Base-by-base conservation (phyloP, 2,113 vertebrate species). In the Axis porcinus region DNA sequence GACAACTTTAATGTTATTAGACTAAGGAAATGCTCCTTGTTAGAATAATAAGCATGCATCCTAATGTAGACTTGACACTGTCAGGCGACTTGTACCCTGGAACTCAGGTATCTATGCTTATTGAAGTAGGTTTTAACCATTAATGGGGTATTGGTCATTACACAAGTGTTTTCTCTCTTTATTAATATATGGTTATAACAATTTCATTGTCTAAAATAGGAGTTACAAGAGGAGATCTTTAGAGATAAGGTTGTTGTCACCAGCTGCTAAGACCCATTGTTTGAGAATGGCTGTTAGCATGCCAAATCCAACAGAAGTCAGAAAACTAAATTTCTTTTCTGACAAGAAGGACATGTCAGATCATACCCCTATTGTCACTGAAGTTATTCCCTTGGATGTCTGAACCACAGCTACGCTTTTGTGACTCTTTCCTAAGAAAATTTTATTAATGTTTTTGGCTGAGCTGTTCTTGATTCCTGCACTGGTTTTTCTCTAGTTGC, bases 81-180 rank as follows among this genome's bases (percentile, higher is more conserved):
- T 74, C 67, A 74, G 36, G 19, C 12, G 5, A 40, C 67, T 74
- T 40, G 21, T 74, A 74, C 21, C 36, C 36, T 0, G 1, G 5
- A 74, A 74, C 21, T 25, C 67, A 70, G 21, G 10, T 74, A 40
- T 25, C 36, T 40, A 13, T 40, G 67, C 67, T 74, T 74, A 74
- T 25, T 13, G 10, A 74, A 74, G 67, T 74, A 74, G 67, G 21
- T 74, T 40, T 74, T 74, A 40, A 74, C n/a, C n/a, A 40, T 74
- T 74, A 74, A 40, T 40, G 67, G 36, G 36, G 19, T 74, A 23
- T 74, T 7, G 19, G 67, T 74, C 36, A 74, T 74, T 74, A 40
- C 67, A 74, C 36, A 67, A 19, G 30, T n/a, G 16, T 10, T 67
- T 67, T 67, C 16, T 67, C 62, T 67, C 27, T 62, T 30, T 30